Evolutionary conservation across 2,797 vertebrate species (phyloP), one percentile per base, ranked within the genome.

Genomic region (Falco peregrinus): DNA sequence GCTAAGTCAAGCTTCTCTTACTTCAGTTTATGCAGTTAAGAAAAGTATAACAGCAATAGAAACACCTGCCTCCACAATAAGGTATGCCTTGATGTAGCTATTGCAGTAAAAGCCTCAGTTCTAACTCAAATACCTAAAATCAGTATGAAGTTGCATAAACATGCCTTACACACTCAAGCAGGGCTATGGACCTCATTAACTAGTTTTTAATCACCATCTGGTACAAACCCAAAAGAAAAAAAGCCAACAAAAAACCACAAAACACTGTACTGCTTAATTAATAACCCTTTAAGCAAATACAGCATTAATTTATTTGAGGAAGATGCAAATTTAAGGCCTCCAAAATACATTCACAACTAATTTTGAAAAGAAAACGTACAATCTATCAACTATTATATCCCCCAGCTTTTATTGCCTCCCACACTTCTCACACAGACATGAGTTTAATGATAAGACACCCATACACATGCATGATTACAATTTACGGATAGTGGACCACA

Each of bases 371-470:
- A 59, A 91, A 81, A 57, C 2, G 10, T 28, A 68, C 60, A 71
- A 16, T 24, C 17, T 11, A 88, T 26, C 50, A 68, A 41, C 33
- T 26, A 54, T 33, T 67, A 16, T 7, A 21, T 16, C 67, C n/a
- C 35, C 48, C 51, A 64, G 53, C 84, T 81, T 85, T 73, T 82
- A 51, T 12, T 77, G 78, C 74, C 84, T 92, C 93, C 88, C 75
- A 89, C 86, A 26, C 50, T 61, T 85, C 94, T 92, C 85, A 75
- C 47, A 29, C 11, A 71, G 77, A 75, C 75, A 8, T 33, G 78
- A 94, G 54, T 63, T 94, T 79, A 80, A 92, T 48, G 81, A 45
- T 86, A 94, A 94, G 84, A 90, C 45, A 35, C 35, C 16, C 64
- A 76, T 64, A 15, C 0, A 2, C 43, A 64, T 9, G 28, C n/a